Evolutionary conservation across 2,888 invertebrate genomes (phyloP), one percentile per base, ranked within the genome.

Genomic region (Lymantria dispar): DNA sequence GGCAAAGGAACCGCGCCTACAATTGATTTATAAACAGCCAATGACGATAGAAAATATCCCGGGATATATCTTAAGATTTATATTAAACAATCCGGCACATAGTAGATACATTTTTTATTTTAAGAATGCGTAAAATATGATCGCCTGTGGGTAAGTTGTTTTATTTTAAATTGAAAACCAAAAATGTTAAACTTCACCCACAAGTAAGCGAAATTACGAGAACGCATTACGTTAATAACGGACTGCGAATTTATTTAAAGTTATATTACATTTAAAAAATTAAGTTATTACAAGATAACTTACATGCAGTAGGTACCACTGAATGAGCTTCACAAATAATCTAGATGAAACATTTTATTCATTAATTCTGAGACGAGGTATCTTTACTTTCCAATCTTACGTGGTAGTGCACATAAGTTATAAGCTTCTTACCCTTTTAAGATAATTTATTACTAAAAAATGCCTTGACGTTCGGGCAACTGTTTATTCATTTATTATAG

Each of bases 21-120:
- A 78, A 85, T 85, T 87, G 87, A 87, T 87, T 87, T 87, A 87
- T 84, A 79, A 74, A 66, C 75, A 65, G 61, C 62, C 53, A 48
- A 43, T 42, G 45, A 48, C 47, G 33, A 49, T 41, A 56, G 49
- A 43, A 31, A 12, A 55, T 57, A 63, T 78, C 76, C 64, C 55
- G 45, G 45, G 75, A 78, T 69, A 40, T 10, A 52, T 81, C 80
- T 66, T 1, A 47, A 68, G 78, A 81, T 76, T 67, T 55, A 12
- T 29, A 2, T 8, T 10, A 33, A 33, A 8, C 33, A 33, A 10
- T 10, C 33, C 33, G 33, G 8, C 33, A 33, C 33, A 33, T 33
- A 8, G 29, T 13, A 9, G 12, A 12, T 43, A n/a, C 15, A 22
- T 14, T 42, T 44, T n/a, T n/a, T n/a, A n/a, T n/a, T n/a, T 36